phyloP scores from a whole-genome alignment of 2,113 vertebrate genomes.

The Blennius ocellaris region DNA sequence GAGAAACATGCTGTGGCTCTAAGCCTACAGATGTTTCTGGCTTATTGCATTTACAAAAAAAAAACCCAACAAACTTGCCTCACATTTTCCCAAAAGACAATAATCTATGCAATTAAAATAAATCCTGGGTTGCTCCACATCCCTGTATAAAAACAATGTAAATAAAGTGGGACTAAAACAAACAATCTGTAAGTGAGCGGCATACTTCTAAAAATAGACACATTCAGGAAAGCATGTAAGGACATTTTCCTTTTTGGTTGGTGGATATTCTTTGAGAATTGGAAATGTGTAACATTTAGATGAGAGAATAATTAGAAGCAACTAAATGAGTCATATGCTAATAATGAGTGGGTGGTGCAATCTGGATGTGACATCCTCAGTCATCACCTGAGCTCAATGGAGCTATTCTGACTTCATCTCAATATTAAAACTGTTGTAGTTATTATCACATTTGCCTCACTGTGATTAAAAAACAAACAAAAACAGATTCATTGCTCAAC shows the following conservation, averaged over 20 bases:
- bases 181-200: neutral
- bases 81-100: neutral
- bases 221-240: neutral
- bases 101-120: neutral
- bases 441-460: too few species aligned
- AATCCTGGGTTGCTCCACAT: neutral
- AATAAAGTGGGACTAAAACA: neutral
- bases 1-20: neutral
- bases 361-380: constrained; percentile 1
- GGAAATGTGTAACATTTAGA: neutral
- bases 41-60: neutral
- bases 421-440: constrained; percentile 2
- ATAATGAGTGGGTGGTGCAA: neutral
- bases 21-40: neutral
- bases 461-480: too few species aligned
- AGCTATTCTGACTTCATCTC: constrained; percentile 16
- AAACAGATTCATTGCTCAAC: too few species aligned
- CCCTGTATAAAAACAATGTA: neutral
- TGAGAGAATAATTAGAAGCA: constrained; percentile 6
- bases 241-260: neutral
- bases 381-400: neutral
- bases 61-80: neutral
- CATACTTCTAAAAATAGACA: neutral
- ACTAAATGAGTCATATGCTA: neutral
- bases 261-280: neutral